Base-by-base conservation (phyloP, 2,888 invertebrate genomes). In the Cremastinae sp. region DNA sequence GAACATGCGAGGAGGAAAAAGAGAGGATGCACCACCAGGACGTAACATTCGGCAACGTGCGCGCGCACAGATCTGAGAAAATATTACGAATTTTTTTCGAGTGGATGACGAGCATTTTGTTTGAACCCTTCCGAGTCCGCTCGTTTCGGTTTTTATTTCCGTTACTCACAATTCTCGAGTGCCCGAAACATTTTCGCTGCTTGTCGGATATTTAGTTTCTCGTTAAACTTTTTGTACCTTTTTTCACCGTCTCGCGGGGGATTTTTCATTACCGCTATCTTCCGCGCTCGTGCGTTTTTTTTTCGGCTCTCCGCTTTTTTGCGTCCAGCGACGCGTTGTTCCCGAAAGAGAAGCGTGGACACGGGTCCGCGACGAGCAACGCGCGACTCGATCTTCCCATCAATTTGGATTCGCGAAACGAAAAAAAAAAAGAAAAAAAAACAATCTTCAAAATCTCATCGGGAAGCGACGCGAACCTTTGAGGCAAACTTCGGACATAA, bases 81-180 rank as follows among this genome's bases (percentile, higher is more conserved):
- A 28, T 28, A 28, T 28, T 28, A 28, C 28, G 28, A 28, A 28
- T 28, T 28, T 28, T 28, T 28, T 45, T 0, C 45, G 10, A 2
- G 28, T 28, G 28, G 28, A 28, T 10, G 49, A 18, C 16, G 16
- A 58, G 18, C 38, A 41, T 58, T 58, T 58, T 41, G 56, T 28
- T 28, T 10, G 38, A 14, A 47, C 66, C 54, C 28, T 49, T 34
- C 43, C 28, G 28, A 28, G 28, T 28, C 28, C 47, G 28, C 51
- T 53, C 43, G 45, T 45, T 54, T 8, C 51, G 18, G 38, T 61
- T 61, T 28, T 36, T 54, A n/a, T 20, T 61, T 36, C 3, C 14
- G 12, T 28, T 49, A 38, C 34, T 59, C 49, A 56, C 34, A 43
- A 53, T 54, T 68, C 61, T 56, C 49, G 47, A 56, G 65, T 12